phyloP scores from a whole-genome alignment of 2,888 invertebrate species.

The Dimorphilus gyrociliatus region DNA sequence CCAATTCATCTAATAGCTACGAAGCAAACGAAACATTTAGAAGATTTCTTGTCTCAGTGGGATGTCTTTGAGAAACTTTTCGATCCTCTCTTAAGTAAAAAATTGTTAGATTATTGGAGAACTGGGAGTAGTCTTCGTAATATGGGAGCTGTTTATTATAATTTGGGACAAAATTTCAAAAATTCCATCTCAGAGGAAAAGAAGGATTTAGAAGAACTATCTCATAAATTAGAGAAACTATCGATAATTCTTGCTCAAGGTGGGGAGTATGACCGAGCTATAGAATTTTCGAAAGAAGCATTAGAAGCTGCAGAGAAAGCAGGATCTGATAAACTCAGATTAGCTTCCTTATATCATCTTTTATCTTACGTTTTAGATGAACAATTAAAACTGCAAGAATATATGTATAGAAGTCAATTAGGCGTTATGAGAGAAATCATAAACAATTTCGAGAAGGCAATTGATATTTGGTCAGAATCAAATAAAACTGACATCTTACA shows the following conservation, averaged over 20 bases:
- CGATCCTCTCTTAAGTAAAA: constrained; percentile 6
- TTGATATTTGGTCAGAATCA: too few relatives aligned
- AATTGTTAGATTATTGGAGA: constrained; percentile 7
- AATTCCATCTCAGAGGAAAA: too few relatives aligned
- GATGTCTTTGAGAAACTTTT: constrained; percentile 8
- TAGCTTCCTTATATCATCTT: constrained; percentile 30
- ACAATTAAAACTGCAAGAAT: constrained; percentile 15
- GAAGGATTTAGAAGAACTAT: too few relatives aligned
- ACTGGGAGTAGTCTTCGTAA: constrained; percentile 1
- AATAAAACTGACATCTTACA: too few relatives aligned
- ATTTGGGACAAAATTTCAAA: background rate
- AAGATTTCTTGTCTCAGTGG: constrained; percentile 9
- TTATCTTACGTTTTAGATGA: constrained; percentile 31
- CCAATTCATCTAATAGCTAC: constrained; percentile 8
- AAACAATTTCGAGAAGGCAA: constrained; percentile 5
- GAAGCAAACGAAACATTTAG: constrained; percentile 6
- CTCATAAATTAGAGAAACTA: too few relatives aligned
- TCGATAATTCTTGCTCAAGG: constrained; percentile 16
- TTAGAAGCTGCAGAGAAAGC: constrained; percentile 29
- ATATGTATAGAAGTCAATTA: constrained; percentile 9
- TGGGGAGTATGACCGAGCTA: constrained; percentile 25
- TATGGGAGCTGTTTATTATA: background rate
- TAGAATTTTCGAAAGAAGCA: constrained; percentile 24
- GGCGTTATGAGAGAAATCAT: constrained; percentile 8
- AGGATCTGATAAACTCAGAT: constrained; percentile 23